Conservation (phyloP, 2,113 vertebrate species). For the Cyprinus carpio region DNA sequence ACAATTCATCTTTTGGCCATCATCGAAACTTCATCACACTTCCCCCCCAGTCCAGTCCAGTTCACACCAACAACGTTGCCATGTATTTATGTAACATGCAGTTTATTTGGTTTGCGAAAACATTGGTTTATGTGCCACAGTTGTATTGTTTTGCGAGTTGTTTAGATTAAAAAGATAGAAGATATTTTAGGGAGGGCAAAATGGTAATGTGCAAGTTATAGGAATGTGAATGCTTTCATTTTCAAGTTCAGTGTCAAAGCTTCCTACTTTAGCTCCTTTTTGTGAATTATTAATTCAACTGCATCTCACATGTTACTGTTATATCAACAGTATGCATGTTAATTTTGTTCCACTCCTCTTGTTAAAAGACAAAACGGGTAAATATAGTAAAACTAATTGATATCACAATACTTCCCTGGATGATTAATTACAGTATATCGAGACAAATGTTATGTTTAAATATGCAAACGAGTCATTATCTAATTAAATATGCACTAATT, state of each 20-base stretch:
- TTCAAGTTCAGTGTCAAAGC: background rate
- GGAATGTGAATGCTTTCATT: background rate
- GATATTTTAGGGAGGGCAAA: background rate
- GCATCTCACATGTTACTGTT: background rate
- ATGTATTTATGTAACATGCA: background rate
- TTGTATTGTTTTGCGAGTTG: too few species aligned
- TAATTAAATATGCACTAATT: too few species aligned
- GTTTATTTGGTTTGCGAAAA: background rate
- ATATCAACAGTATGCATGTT: background rate
- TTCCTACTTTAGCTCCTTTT: background rate
- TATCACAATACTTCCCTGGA: too few species aligned
- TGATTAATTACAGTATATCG: too few species aligned
- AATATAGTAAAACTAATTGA: too few species aligned
- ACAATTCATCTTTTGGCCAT: constrained; percentile 54
- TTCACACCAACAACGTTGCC: background rate
- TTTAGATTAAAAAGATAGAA: background rate
- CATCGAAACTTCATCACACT: constrained; percentile 22
- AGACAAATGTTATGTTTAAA: too few species aligned
- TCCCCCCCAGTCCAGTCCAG: background rate
- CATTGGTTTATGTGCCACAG: too few species aligned
- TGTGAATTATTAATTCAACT: background rate
- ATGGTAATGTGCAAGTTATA: background rate
- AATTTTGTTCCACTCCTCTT: background rate
- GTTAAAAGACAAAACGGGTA: too few species aligned
- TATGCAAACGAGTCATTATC: too few species aligned